Evolutionary conservation across 2,888 invertebrate genomes (phyloP), one percentile per base, ranked within the genome.

Genomic region (Microctonus brassicae): DNA sequence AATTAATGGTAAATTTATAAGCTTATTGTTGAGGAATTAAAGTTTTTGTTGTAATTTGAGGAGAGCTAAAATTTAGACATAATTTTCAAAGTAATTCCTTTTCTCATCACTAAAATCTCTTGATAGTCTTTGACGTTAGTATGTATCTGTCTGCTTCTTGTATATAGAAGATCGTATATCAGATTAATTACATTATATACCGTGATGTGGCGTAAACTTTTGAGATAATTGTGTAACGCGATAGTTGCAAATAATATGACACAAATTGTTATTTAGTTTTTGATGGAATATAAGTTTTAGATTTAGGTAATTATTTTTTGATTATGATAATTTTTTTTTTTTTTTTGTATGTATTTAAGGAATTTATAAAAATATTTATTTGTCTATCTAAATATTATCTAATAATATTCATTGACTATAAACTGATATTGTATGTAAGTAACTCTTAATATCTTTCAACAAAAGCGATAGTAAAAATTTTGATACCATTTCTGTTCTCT

Each of bases 61-160:
- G 20, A 39, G 36, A 20, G 11, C 34, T n/a, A n/a, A 22, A 61
- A 36, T 22, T 22, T 36, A 58, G n/a, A 39, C 39, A 17, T 36
- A 61, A 36, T 36, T 61, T 36, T 20, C 36, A 10, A 17, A 36
- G n/a, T 61, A 61, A 61, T 61, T 10, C 34, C 17, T 36, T 61
- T 33, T 61, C 36, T 34, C 22, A 36, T 17, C 20, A 22, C 20
- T 36, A 3, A 20, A 22, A 61, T 61, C 24, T 22, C 61, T 36
- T 22, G 61, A 61, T 61, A 61, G 11, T 20, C 20, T 39, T 39
- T 39, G 39, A 39, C 39, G 39, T 39, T n/a, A n/a, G n/a, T 39
- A n/a, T n/a, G 3, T 39, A 11, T 39, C n/a, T n/a, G 39, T 39
- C 13, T 11, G 13, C 13, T 11, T 39, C 39, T n/a, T 11, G 39